Evolutionary conservation across 2,797 vertebrate genomes (phyloP).

Genomic region (Acanthornis magna): DNA sequence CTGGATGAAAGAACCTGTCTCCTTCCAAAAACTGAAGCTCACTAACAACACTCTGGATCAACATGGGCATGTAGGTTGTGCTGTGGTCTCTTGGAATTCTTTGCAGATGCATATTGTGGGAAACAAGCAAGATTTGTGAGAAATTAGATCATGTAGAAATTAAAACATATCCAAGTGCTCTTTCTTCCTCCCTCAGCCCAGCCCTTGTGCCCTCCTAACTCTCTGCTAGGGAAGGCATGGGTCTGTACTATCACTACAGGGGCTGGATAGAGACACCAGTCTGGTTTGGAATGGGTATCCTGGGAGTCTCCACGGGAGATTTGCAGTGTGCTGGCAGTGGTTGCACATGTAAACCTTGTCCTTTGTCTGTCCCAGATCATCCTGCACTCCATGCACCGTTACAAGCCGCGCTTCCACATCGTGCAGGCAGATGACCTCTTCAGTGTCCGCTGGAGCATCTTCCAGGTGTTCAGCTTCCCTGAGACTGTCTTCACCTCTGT

Average conservation of each 20-base stretch:
- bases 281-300: neutral
- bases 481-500: slow-evolving; percentile 91
- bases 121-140: neutral
- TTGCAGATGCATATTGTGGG: neutral
- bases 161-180: neutral
- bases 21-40: slow-evolving; percentile 93
- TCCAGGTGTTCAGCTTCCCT: slow-evolving; percentile 89
- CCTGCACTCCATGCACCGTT: slow-evolving; percentile 92
- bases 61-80: slow-evolving; percentile 84
- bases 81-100: neutral
- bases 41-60: slow-evolving; percentile 94
- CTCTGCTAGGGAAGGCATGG: neutral
- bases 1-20: slow-evolving; percentile 91
- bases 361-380: slow-evolving; percentile 76
- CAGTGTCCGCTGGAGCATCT: slow-evolving; percentile 87
- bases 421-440: slow-evolving; percentile 89
- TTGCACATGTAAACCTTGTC: neutral
- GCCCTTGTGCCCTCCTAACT: neutral
- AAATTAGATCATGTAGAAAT: neutral
- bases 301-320: neutral
- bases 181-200: neutral
- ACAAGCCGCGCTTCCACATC: slow-evolving; percentile 91
- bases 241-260: neutral
- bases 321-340: neutral
- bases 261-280: neutral